Conservation (phyloP, 2,888 invertebrate genomes). For the Epicampocera succincta region DNA sequence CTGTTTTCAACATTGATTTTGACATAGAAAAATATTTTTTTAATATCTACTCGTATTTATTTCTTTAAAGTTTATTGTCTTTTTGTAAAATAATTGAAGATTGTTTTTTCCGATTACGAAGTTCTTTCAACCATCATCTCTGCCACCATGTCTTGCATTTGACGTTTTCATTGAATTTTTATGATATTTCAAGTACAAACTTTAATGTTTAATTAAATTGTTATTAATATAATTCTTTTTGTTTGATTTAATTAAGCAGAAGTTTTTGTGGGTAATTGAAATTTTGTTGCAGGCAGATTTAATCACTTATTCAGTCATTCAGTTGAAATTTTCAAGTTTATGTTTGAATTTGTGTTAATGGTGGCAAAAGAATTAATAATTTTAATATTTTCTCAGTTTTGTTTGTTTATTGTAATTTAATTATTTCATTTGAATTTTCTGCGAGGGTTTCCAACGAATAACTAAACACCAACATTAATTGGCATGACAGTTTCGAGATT, state of each 20-base stretch:
- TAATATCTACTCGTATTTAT: too few relatives aligned
- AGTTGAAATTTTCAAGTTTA: slow-evolving; percentile 12
- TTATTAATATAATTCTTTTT: slow-evolving; percentile 24
- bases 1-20: too few relatives aligned
- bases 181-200: slow-evolving; percentile 59
- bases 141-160: slow-evolving; percentile 16
- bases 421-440: slow-evolving; percentile 6
- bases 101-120: neutral
- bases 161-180: slow-evolving; percentile 57
- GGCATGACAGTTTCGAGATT: neutral
- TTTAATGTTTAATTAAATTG: slow-evolving; percentile 59
- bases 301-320: neutral
- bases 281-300: neutral
- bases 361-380: slow-evolving; percentile 27
- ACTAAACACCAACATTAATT: neutral
- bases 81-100: neutral
- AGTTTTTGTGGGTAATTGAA: neutral
- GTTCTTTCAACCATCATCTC: slow-evolving; percentile 2
- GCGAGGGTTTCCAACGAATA: slow-evolving; percentile 27
- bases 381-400: neutral
- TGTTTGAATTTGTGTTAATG: slow-evolving; percentile 55
- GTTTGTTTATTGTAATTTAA: slow-evolving; percentile 15
- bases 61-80: neutral
- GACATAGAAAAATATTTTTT: too few relatives aligned
- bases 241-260: slow-evolving; percentile 34